These are phyloP conservation scores for Eleginops maclovinus DNA, from an alignment of 2,113 vertebrate species.

Conservation along the genomic window DNA sequence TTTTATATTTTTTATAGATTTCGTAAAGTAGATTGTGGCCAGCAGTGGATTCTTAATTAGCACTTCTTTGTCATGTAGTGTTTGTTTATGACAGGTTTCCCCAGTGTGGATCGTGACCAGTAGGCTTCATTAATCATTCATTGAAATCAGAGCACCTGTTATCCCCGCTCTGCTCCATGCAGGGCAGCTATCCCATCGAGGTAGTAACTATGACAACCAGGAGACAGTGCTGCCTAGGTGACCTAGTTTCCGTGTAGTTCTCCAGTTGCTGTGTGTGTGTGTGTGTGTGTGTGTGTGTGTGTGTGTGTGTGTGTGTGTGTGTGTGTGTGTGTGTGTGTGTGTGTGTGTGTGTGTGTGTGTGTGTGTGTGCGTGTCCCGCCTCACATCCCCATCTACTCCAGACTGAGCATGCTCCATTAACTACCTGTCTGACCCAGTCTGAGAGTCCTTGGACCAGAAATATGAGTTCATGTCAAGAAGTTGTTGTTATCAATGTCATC, in stretches of 20 bases:
- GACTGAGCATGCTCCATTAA: slow-evolving; percentile 69
- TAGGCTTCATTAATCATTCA: slow-evolving; percentile 79
- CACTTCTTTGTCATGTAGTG: slow-evolving; percentile 45
- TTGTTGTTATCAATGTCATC: neutral
- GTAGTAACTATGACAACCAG: slow-evolving; percentile 82
- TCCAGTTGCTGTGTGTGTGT: slow-evolving; percentile 25
- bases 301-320: neutral
- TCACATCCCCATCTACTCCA: slow-evolving; percentile 37
- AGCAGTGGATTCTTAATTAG: slow-evolving; percentile 47
- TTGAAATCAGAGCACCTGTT: slow-evolving; percentile 79
- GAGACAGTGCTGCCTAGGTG: slow-evolving; percentile 74
- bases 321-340: slow-evolving; percentile 15
- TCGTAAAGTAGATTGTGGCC: slow-evolving; percentile 42
- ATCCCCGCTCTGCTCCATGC: slow-evolving; percentile 49
- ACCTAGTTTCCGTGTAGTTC: slow-evolving; percentile 78
- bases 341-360: slow-evolving; percentile 28
- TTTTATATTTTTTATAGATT: slow-evolving; percentile 50
- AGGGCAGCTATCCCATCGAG: slow-evolving; percentile 72
- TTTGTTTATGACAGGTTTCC: slow-evolving; percentile 61
- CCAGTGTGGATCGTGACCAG: slow-evolving; percentile 57
- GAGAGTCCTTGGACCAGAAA: slow-evolving; percentile 73
- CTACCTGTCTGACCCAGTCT: slow-evolving; percentile 76
- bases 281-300: slow-evolving; percentile 24
- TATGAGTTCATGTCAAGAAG: slow-evolving; percentile 46
- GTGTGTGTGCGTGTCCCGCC: slow-evolving; percentile 27